Evolutionary conservation across 2,888 invertebrate genomes (phyloP).

Genomic region (Platycheirus rosarum): DNA sequence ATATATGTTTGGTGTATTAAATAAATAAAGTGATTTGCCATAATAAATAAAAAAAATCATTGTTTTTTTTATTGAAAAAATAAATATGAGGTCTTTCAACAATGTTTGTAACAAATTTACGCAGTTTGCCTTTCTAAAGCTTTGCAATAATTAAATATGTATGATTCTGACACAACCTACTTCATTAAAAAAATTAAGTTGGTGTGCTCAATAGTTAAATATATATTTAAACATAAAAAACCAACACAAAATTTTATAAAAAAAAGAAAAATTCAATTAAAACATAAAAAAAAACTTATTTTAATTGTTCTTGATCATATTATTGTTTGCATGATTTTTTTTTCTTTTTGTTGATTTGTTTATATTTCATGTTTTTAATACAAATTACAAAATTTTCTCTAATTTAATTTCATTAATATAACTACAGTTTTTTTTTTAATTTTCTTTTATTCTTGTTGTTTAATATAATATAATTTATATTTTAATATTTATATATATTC

Average conservation of each 20-base stretch:
- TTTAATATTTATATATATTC: constrained; percentile 60
- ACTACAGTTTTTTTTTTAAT: constrained; percentile 74
- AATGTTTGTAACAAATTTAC: constrained; percentile 1
- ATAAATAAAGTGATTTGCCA: constrained; percentile 13
- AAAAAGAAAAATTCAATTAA: constrained; percentile 28
- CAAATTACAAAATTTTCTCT: constrained; percentile 81
- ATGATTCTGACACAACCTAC: constrained; percentile 62
- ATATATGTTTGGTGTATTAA: too few relatives aligned
- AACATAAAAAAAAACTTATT: constrained; percentile 65
- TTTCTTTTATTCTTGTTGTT: constrained; percentile 59
- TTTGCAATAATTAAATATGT: constrained; percentile 41
- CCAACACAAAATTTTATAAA: constrained; percentile 44
- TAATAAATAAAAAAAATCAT: constrained; percentile 20
- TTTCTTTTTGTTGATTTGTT: constrained; percentile 28
- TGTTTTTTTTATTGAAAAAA: constrained; percentile 58
- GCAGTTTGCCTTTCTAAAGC: constrained; percentile 45
- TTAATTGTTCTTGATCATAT: constrained; percentile 65
- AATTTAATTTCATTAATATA: constrained; percentile 76
- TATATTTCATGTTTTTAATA: constrained; percentile 75
- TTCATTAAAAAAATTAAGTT: constrained; percentile 25
- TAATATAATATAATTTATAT: constrained; percentile 75
- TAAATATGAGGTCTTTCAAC: constrained; percentile 21
- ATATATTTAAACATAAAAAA: constrained; percentile 26
- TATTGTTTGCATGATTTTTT: constrained; percentile 57
- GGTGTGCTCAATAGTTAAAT: constrained; percentile 27